Base-by-base conservation (phyloP, 1,140 invertebrate species). In the Tachypleus tridentatus region DNA sequence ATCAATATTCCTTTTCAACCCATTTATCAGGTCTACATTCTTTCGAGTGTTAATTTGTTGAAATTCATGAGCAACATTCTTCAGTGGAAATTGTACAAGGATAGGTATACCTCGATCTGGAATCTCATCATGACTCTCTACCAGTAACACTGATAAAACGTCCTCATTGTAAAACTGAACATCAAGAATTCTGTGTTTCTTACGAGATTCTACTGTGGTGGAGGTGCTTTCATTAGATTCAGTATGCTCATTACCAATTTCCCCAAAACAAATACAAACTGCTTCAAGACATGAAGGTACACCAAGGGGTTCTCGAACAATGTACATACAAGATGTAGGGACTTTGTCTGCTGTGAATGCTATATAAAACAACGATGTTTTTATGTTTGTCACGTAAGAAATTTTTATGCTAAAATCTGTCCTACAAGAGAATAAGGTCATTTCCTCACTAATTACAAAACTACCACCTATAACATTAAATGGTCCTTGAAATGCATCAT, bases 91-190 rank as follows among this genome's bases (percentile, higher is more conserved):
- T 66, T 79, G 77, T 4, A 73, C 62, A 51, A 78, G 70, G 2
- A 77, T 69, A 3, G 76, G 72, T 6, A 51, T 67, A 8, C 68
- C 70, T 47, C 72, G 71, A 0, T 67, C 69, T 1, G 9, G 47
- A 60, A 47, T 50, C 10, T 52, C 57, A 11, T 61, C 11, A 47
- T 50, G 62, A 7, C 74, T 69, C 60, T 77, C 73, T 7, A 71
- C 61, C 29, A 91, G 73, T 8, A 94, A 75, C 48, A 93, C 72
- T 5, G 90, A 92, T 3, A 95, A 70, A 60, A 84, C 84, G 57
- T 86, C 85, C 51, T 84, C 77, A 2, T 88, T 89, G 77, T 93
- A 95, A 78, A 91, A 93, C 73, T 91, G 85, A 10, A 88, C 69
- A 74, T 90, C 87, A 51, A 84, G 70, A 49, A 78, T 70, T 60